Evolutionary conservation across 1,140 invertebrate genomes (phyloP).

Genomic region (Zaprionus lachaisei): DNA sequence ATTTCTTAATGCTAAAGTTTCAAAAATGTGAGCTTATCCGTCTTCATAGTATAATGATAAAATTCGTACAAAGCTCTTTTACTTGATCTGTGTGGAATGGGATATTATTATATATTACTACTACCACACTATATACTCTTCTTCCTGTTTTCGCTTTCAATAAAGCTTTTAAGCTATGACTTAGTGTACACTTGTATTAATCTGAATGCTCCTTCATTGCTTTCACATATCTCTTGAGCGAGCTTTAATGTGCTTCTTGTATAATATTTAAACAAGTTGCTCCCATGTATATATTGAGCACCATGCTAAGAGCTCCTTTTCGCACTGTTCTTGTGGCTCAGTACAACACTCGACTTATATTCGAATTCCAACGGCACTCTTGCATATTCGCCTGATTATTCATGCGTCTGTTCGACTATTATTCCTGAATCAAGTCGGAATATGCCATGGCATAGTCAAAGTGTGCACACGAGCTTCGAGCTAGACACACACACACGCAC

Average conservation of each 20-base stretch:
- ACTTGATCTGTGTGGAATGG: no score
- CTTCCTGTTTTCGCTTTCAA: no score
- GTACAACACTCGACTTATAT: not conserved
- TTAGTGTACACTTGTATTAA: no score
- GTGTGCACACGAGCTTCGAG: not conserved
- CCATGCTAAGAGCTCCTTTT: not conserved
- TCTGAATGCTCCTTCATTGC: no score
- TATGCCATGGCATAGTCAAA: slow-evolving; percentile 8
- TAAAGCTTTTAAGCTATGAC: no score
- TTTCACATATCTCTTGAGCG: not conserved
- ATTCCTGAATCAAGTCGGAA: not conserved
- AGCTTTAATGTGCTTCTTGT: not conserved
- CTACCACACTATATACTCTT: no score
- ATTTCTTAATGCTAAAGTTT: no score
- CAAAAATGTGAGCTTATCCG: no score
- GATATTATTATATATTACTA: no score
- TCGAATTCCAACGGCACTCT: not conserved
- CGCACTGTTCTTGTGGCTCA: not conserved
- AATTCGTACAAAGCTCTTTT: no score
- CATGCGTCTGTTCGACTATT: slow-evolving; percentile 7
- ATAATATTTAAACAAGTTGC: no score
- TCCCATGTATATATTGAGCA: not conserved
- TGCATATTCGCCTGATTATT: slow-evolving; percentile 3
- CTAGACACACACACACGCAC: not conserved
- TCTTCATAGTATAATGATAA: no score